Evolutionary conservation across 2,113 vertebrate species (phyloP), one percentile per base, ranked within the genome.

Genomic region (Lethenteron reissneri): DNA sequence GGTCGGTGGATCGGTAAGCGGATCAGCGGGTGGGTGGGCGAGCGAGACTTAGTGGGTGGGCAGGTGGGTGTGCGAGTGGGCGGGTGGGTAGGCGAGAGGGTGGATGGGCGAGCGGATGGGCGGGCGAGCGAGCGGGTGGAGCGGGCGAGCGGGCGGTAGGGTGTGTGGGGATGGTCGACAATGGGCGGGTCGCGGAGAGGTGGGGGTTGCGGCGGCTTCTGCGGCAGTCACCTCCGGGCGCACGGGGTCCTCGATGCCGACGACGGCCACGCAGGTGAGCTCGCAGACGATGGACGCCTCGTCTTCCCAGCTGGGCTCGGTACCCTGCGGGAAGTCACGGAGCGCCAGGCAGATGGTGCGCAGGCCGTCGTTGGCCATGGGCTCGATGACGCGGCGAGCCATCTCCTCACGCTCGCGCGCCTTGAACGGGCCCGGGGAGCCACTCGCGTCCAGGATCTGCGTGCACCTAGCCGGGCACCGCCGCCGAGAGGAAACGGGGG

Each of bases 241-340:
- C 60, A 99, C 94, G 0, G 94, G 94, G 57, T 97, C 94, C 78
- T 99, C 94, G 13, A 99, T 99, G 71, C 94, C 94, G 12, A 95
- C 88, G 75, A 99, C 91, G 0, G 80, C 76, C 0, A 97, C 87
- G 77, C 92, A 96, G 73, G 85, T 91, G 71, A 97, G 84, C 1
- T 90, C 83, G 0, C 80, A 82, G 71, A 99, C 79, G 79, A 99
- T 86, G 4, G 94, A 88, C 0, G 73, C 82, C 79, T 99, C 94
- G 0, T 73, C 81, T 76, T 99, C 92, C 94, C 92, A 99, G 11
- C 81, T 73, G 0, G 92, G 91, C 77, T 95, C 91, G 0, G 75
- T 8, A 0, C 79, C 83, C 0, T 73, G 82, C 0, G 81, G 78
- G 70, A 99, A 97, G 58, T 97, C 91, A 12, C 89, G 83, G 79